Conservation (phyloP, 1,140 invertebrate genomes). For the Monomorium pharaonis region DNA sequence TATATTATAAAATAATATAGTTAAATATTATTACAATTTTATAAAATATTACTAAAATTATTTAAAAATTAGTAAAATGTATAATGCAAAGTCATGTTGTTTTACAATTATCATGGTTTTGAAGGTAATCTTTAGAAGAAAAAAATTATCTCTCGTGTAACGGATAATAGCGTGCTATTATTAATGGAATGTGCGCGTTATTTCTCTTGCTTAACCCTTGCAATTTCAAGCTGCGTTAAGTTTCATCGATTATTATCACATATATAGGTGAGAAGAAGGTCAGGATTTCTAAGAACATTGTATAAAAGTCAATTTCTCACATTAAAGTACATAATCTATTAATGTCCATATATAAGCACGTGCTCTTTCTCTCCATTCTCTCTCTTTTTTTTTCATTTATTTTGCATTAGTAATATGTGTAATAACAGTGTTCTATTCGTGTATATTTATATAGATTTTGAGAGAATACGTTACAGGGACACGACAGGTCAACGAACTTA, state of each 20-base stretch:
- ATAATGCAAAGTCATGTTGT: too few relatives aligned
- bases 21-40: too few relatives aligned
- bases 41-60: too few relatives aligned
- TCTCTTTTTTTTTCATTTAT: neutral
- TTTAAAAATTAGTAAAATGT: too few relatives aligned
- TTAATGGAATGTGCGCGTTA: slow-evolving; percentile 45
- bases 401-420: neutral
- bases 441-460: neutral
- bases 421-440: neutral
- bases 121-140: too few relatives aligned
- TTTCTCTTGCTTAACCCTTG: slow-evolving; percentile 45
- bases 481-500: neutral
- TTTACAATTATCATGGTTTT: too few relatives aligned
- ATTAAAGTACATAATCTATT: slow-evolving; percentile 21
- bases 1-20: too few relatives aligned
- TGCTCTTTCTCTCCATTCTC: neutral
- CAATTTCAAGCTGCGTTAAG: slow-evolving; percentile 53
- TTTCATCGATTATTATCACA: slow-evolving; percentile 37
- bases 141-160: neutral
- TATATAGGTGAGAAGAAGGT: slow-evolving; percentile 32
- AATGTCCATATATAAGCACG: neutral
- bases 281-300: slow-evolving; percentile 2
- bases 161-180: slow-evolving; percentile 1
- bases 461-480: too few relatives aligned
- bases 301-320: slow-evolving; percentile 30